These are phyloP conservation scores for Cylloceria caligata DNA, from an alignment of 2,888 invertebrate genomes.

Conservation along the genomic window DNA sequence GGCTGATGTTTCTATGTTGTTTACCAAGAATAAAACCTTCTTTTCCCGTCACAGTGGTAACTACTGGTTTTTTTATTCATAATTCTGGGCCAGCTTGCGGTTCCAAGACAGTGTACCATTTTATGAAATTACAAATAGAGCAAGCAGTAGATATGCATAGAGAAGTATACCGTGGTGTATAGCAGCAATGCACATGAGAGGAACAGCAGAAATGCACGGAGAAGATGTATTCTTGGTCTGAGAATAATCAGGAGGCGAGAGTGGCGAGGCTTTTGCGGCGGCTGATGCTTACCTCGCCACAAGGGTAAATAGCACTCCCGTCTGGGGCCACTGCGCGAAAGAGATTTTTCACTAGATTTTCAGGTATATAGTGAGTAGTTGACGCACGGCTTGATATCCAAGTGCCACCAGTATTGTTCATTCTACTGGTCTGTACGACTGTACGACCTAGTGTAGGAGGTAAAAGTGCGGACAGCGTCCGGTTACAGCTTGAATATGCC, in stretches of 20 bases:
- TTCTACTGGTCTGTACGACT: neutral
- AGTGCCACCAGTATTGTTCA: constrained; percentile 54
- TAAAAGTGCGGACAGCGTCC: neutral
- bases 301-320: constrained; percentile 81
- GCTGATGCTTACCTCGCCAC: constrained; percentile 60
- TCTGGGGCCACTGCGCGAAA: constrained; percentile 72
- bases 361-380: constrained; percentile 76
- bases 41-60: constrained; percentile 7
- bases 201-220: constrained; percentile 21
- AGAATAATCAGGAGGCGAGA: constrained; percentile 72
- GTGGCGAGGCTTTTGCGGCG: constrained; percentile 61
- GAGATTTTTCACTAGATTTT: constrained; percentile 84
- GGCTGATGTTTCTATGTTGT: constrained; percentile 2
- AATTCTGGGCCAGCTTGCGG: constrained; percentile 15
- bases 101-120: constrained; percentile 39
- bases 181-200: constrained; percentile 4
- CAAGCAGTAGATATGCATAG: constrained; percentile 29
- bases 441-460: neutral
- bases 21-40: constrained; percentile 34
- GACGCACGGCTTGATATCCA: constrained; percentile 73
- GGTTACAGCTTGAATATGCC: neutral
- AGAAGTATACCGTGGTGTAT: constrained; percentile 18
- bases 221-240: constrained; percentile 74
- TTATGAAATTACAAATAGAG: constrained; percentile 59
- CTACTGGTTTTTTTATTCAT: constrained; percentile 43